Percentiles rank a stretch among this genome's conserved stretches.
These are phyloP conservation scores for Pediacus dermestoides DNA, from an alignment of 2,888 invertebrate species.

Conservation along the genomic window DNA sequence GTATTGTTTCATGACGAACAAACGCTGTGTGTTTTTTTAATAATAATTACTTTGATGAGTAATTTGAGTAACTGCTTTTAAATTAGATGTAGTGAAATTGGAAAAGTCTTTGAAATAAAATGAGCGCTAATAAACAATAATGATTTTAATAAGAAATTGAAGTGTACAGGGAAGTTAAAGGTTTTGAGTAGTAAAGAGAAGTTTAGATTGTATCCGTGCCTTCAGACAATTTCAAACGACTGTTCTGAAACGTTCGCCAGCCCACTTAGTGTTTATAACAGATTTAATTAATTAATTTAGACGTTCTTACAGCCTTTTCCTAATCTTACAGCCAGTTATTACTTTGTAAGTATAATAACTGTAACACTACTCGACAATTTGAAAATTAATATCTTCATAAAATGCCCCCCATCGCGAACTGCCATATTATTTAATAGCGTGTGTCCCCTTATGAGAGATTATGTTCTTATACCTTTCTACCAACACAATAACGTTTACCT, in stretches of 20 bases:
- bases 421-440: constrained; percentile 42
- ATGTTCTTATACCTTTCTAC: constrained; percentile 40
- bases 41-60: no score
- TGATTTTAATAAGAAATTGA: constrained; percentile 37
- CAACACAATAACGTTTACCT: constrained; percentile 36
- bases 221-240: constrained; percentile 35
- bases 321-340: constrained; percentile 50
- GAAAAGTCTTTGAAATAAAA: constrained; percentile 25
- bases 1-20: no score
- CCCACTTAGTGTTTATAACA: constrained; percentile 49
- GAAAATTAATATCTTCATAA: constrained; percentile 52
- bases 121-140: constrained; percentile 36
- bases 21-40: no score
- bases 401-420: constrained; percentile 46
- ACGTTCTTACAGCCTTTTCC: constrained; percentile 47
- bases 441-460: constrained; percentile 48
- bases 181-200: constrained; percentile 15
- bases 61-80: no score
- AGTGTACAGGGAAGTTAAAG: constrained; percentile 25
- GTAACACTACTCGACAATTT: constrained; percentile 50
- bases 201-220: constrained; percentile 28
- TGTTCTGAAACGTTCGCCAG: constrained; percentile 35
- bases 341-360: constrained; percentile 51
- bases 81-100: no score
- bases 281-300: constrained; percentile 53